These are phyloP conservation scores for Oreochromis tanganicae DNA, from an alignment of 2,113 vertebrate species.

Conservation along the genomic window DNA sequence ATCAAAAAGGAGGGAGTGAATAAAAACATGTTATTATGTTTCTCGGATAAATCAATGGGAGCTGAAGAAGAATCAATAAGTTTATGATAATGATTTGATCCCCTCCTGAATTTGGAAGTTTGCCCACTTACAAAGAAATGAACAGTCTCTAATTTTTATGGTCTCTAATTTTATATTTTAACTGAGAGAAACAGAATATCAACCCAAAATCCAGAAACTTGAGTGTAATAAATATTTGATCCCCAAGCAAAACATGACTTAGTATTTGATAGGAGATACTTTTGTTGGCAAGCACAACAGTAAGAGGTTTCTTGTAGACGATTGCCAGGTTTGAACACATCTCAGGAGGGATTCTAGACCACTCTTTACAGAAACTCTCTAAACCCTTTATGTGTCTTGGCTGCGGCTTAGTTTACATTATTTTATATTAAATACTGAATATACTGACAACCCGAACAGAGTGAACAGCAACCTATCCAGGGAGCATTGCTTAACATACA, in stretches of 20 bases:
- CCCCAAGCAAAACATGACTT: background rate
- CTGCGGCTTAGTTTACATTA: background rate
- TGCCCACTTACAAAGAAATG: background rate
- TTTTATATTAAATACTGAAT: background rate
- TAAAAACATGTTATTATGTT: background rate
- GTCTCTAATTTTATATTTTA: background rate
- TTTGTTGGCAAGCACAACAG: background rate
- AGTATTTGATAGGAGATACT: background rate
- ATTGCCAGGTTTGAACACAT: background rate
- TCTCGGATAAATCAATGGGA: background rate
- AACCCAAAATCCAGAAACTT: background rate
- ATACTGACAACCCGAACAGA: background rate
- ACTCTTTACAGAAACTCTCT: background rate
- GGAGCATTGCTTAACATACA: background rate
- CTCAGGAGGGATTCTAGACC: background rate
- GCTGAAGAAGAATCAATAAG: background rate
- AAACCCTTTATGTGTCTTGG: background rate
- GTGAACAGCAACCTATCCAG: background rate
- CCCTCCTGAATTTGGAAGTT: background rate
- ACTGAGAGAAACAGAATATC: background rate
- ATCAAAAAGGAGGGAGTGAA: background rate
- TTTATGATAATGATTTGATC: background rate
- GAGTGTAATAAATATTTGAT: background rate
- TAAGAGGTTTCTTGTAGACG: background rate
- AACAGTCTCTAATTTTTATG: background rate